Evolutionary conservation across 2,888 invertebrate genomes (phyloP).

Genomic region (Microctonus hyperodae): DNA sequence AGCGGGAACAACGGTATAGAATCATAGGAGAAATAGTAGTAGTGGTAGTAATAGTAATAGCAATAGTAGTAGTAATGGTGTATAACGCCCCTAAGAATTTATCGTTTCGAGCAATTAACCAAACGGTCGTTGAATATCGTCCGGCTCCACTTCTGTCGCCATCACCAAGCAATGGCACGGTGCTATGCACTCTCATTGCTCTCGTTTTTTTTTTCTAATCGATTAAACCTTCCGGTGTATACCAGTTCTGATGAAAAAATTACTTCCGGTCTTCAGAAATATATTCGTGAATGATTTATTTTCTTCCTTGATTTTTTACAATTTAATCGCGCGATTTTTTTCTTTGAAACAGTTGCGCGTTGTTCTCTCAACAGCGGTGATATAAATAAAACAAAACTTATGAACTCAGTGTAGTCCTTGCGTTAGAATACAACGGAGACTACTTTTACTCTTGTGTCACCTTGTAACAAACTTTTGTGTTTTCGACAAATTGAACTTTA

Average conservation of each 20-base stretch:
- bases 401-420: no score
- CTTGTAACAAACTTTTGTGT: slow-evolving; percentile 46
- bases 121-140: slow-evolving; percentile 41
- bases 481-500: slow-evolving; percentile 53
- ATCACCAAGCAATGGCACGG: not conserved
- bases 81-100: slow-evolving; percentile 50
- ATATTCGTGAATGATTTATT: slow-evolving; percentile 22
- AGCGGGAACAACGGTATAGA: slow-evolving; percentile 28
- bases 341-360: slow-evolving; percentile 19
- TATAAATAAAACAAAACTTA: not conserved
- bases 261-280: slow-evolving; percentile 35
- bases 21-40: slow-evolving; percentile 15
- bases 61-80: slow-evolving; percentile 23
- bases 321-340: not conserved
- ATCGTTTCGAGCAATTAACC: slow-evolving; percentile 54
- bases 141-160: slow-evolving; percentile 17
- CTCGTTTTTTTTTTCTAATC: slow-evolving; percentile 36
- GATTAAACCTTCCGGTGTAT: slow-evolving; percentile 34
- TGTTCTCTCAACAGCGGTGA: slow-evolving; percentile 4
- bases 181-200: slow-evolving; percentile 12
- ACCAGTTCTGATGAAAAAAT: slow-evolving; percentile 30
- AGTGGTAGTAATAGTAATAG: slow-evolving; percentile 2
- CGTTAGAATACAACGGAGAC: no score
- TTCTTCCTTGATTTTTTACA: not conserved
- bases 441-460: slow-evolving; percentile 37